Evolutionary conservation across 2,888 invertebrate genomes (phyloP), one percentile per base, ranked within the genome.

Genomic region (Ectemnius lituratus): DNA sequence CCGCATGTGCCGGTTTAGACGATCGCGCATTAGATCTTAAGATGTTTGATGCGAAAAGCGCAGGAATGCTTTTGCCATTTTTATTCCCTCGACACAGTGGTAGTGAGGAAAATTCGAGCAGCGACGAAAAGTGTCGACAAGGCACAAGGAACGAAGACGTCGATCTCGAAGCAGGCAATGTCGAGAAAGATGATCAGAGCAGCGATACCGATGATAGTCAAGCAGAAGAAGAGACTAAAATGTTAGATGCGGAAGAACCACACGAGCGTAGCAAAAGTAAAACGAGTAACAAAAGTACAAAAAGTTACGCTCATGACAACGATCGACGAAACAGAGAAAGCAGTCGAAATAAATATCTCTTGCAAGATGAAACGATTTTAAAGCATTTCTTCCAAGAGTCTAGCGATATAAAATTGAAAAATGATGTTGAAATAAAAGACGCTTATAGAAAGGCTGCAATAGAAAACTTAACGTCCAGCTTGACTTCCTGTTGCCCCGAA

Each of bases 71-170:
- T 27, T 73, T 90, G 45, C 89, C 90, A 16, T 88, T 90, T 79
- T 81, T 94, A 46, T 94, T 94, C 76, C 93, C 93, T 0, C 91
- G 93, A 13, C 93, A 86, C 5, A 89, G 86, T 56, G 88, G 83
- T 2, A 90, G 89, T 46, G 90, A 90, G 18, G 90, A 88, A 6
- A 87, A 89, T 81, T 78, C 85, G 14, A 90, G 88, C 37, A 90
- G 89, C 52, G 89, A 86, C 3, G 84, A 82, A 23, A 81, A 77
- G 5, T 76, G 64, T 16, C 68, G 70, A 49, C 70, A 71, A 52
- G 76, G 75, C 46, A 67, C 67, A 16, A 59, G 62, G 3, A 74
- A 77, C 1, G 83, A 88, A 45, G 83, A 85, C 18, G 70, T 79
- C 37, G 88, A 88, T n/a, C 67, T 87, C 6, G 88, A 89, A 65